Evolutionary conservation across 30 jellyfish, hydroid and myxozoan genomes (phyloP), one percentile per base, ranked within the genome.

Genomic region (Cassiopea andromeda): DNA sequence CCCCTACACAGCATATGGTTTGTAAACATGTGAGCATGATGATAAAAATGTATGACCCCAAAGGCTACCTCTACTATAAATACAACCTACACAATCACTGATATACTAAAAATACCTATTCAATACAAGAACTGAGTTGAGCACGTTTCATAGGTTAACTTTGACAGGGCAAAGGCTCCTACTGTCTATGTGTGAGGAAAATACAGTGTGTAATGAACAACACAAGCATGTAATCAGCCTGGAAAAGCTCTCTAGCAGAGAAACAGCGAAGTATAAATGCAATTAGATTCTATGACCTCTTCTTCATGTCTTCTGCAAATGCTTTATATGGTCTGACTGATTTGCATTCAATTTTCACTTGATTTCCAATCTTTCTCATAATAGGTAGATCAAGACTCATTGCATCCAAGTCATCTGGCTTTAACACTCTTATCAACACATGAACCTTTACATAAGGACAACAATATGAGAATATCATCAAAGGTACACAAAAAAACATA

Each of bases 371-470:
- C 74, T 46, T 85, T 49, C 61, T 85, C 87, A 85, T 74, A 16
- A 85, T 75, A 2, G 93, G 93, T 54, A 89, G 75, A 68, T 89
- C 92, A 73, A 89, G 50, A 77, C 96, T 89, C 91, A 89, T 5
- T 18, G 91, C 88, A 83, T 89, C 96, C 1, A 89, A 85, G 19
- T 70, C 92, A 27, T 89, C 96, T 2, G 96, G 96, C 12, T 69
- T 73, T 58, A 71, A 57, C 68, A 89, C 92, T 71, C 96, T 77
- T 43, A 74, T 72, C 79, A 89, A 60, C 7, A 60, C 92, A 80
- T 89, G 96, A 43, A 89, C 88, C 96, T 89, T 49, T 6, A 48
- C 72, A 76, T 18, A 38, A 19, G 3, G 0, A 66, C 8, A 66
- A 54, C 64, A 54, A 3, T 3, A 54, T 54, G 64, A 54, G 64